A percentile compares a stretch with the other conserved stretches of the same genome.
Conservation (phyloP, 2,113 vertebrate genomes). For the Platichthys stellatus region DNA sequence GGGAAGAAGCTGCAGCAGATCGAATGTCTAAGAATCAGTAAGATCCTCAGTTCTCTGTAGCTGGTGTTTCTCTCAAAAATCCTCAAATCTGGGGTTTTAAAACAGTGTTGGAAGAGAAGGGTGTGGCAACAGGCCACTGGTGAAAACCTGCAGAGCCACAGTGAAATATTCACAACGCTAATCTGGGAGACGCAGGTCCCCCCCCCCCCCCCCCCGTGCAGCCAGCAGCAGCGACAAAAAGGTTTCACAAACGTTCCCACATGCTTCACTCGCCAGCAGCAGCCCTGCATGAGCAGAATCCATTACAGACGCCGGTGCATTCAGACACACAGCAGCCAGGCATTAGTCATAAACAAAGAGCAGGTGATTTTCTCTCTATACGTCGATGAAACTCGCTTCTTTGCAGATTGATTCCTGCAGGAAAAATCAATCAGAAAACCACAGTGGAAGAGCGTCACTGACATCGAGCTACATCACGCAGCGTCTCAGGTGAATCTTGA, state of each 20-base stretch:
- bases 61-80: too few species aligned
- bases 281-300: constrained; percentile 37
- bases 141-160: constrained; percentile 15
- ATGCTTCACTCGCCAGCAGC: constrained; percentile 49
- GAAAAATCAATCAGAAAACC: background rate
- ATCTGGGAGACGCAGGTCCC: constrained; percentile 32
- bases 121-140: background rate
- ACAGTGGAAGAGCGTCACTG: background rate
- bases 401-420: background rate
- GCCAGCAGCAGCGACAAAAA: constrained; percentile 51
- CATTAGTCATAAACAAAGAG: constrained; percentile 13
- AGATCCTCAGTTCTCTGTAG: background rate
- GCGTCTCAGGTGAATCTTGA: background rate
- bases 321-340: constrained; percentile 18
- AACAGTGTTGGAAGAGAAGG: background rate
- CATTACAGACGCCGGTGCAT: constrained; percentile 20
- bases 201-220: constrained; percentile 14
- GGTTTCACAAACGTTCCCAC: constrained; percentile 45
- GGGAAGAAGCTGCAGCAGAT: too few species aligned
- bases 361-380: background rate
- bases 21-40: background rate
- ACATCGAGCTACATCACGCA: background rate
- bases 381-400: background rate
- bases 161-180: constrained; percentile 33
- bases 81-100: background rate